Evolutionary conservation across 23 tunicate genomes (phyloP).

Genomic region (Phallusia fumigata): DNA sequence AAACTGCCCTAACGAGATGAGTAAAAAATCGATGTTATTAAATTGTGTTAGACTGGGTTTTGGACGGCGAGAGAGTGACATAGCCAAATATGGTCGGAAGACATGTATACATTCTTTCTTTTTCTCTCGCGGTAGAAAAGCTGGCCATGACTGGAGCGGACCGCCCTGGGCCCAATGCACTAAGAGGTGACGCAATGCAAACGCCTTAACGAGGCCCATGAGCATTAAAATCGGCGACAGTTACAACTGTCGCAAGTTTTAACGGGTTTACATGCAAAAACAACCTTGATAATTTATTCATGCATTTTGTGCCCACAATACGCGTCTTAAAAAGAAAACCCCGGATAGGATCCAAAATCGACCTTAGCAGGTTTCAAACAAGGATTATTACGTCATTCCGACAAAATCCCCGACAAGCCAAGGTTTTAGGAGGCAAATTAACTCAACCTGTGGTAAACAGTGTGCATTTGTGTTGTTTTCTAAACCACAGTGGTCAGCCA

Average conservation of each 20-base stretch:
- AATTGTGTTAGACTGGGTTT: background rate
- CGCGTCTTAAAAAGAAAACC: too few relatives aligned
- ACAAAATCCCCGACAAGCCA: too few relatives aligned
- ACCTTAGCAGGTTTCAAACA: too few relatives aligned
- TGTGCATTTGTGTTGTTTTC: too few relatives aligned
- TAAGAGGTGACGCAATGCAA: background rate
- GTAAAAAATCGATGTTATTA: constrained; percentile 1
- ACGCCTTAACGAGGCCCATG: background rate
- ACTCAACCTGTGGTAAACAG: too few relatives aligned
- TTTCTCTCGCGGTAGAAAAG: constrained; percentile 2
- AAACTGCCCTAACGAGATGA: background rate
- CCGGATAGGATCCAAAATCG: too few relatives aligned
- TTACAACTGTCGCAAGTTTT: background rate
- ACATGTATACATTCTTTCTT: background rate
- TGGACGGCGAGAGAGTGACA: background rate
- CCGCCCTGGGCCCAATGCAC: background rate
- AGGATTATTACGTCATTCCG: too few relatives aligned
- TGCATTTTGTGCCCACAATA: background rate
- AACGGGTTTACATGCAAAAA: background rate
- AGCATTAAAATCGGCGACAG: too few relatives aligned
- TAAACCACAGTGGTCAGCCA: too few relatives aligned
- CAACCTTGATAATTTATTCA: background rate
- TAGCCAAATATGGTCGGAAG: background rate
- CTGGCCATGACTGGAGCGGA: background rate
- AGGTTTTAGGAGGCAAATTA: too few relatives aligned